Evolutionary conservation across 2,797 vertebrate genomes (phyloP).

Genomic region (Silurus lanzhouensis): DNA sequence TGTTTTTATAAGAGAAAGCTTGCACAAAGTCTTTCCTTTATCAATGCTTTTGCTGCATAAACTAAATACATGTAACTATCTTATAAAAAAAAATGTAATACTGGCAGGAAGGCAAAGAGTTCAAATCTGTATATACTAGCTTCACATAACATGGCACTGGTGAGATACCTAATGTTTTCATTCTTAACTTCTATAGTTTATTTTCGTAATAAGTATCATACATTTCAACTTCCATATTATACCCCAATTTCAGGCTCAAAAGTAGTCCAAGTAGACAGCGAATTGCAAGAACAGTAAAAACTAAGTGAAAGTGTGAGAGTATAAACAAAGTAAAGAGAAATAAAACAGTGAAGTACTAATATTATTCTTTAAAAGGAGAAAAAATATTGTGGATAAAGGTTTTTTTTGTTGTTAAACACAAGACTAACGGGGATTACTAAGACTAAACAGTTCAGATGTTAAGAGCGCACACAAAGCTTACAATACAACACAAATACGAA

Average conservation of each 20-base stretch:
- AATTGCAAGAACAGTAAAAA: background rate
- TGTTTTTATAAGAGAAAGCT: background rate
- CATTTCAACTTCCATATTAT: background rate
- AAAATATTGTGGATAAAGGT: background rate
- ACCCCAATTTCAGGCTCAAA: background rate
- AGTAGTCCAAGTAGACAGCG: background rate
- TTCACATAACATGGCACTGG: background rate
- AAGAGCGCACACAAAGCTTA: too few species aligned
- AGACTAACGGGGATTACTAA: too few species aligned
- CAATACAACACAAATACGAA: too few species aligned
- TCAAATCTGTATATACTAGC: too few species aligned
- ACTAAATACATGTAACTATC: slow-evolving; percentile 43
- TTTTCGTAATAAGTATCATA: too few species aligned
- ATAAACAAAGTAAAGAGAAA: background rate
- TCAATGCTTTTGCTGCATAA: slow-evolving; percentile 49
- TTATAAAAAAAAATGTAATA: background rate
- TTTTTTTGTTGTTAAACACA: background rate
- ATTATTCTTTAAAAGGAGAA: background rate
- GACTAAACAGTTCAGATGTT: too few species aligned
- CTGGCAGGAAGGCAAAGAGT: background rate
- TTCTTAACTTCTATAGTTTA: background rate
- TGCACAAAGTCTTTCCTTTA: slow-evolving; percentile 27
- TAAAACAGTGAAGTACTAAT: background rate
- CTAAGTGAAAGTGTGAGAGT: background rate
- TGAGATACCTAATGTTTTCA: background rate